Evolutionary conservation across 2,113 vertebrate genomes (phyloP).

Genomic region (Tragelaphus buxtoni): DNA sequence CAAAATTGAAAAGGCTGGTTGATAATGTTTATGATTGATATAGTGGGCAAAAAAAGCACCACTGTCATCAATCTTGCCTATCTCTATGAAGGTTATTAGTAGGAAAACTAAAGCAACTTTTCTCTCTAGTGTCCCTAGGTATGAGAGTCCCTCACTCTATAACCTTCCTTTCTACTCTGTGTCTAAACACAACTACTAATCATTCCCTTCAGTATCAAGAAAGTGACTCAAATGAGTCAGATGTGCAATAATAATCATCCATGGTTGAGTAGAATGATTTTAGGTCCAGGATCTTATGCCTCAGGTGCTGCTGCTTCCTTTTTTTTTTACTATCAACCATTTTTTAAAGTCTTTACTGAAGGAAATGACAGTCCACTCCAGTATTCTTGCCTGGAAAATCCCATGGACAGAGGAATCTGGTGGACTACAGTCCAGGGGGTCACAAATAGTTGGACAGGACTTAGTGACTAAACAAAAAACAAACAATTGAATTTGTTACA

Average conservation of each 20-base stretch:
- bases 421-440: neutral
- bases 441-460: neutral
- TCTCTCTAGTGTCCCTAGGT: neutral
- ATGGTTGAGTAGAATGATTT: neutral
- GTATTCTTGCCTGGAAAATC: neutral
- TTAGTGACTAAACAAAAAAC: neutral
- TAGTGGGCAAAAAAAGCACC: neutral
- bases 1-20: neutral
- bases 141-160: neutral
- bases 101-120: constrained; percentile 29
- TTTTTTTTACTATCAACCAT: neutral
- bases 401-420: neutral
- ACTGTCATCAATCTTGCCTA: neutral
- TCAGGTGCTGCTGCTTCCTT: neutral
- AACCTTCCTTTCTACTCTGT: neutral
- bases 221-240: neutral
- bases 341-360: neutral
- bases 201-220: neutral
- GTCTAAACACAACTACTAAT: neutral
- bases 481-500: neutral
- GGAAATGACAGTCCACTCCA: neutral
- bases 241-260: neutral
- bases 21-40: constrained; percentile 1
- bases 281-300: neutral
- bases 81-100: constrained; percentile 32